Evolutionary conservation across 2,888 invertebrate species (phyloP).

Genomic region (Tachina fera): DNA sequence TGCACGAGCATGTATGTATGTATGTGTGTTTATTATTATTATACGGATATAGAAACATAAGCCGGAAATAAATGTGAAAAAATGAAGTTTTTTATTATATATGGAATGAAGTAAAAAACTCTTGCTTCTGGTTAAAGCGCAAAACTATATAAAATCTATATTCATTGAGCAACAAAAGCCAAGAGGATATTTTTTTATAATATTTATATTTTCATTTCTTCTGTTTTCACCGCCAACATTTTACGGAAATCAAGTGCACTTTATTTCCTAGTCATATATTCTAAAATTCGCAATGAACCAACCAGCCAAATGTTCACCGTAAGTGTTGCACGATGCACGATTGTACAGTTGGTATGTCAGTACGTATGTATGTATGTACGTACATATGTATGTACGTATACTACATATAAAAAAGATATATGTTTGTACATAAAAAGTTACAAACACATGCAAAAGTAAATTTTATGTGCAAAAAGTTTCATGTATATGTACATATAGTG

Average conservation of each 20-base stretch:
- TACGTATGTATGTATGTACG: neutral
- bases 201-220: conserved; percentile 61
- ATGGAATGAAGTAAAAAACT: conserved; percentile 10
- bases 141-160: conserved; percentile 47
- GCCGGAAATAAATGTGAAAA: conserved; percentile 72
- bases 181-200: conserved; percentile 59
- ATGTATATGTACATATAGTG: neutral
- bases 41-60: conserved; percentile 72
- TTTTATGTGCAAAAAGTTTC: neutral
- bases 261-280: conserved; percentile 71
- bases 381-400: neutral
- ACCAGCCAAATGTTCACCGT: conserved; percentile 31
- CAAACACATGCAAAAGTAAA: neutral
- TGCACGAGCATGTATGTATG: neutral
- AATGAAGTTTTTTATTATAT: conserved; percentile 65
- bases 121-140: neutral
- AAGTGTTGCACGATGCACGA: conserved; percentile 12
- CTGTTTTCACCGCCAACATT: conserved; percentile 59
- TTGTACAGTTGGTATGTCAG: neutral
- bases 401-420: neutral
- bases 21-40: conserved; percentile 48
- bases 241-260: conserved; percentile 71
- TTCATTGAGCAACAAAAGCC: conserved; percentile 63
- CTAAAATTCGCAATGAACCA: conserved; percentile 53
- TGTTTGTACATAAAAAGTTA: neutral